A percentile compares a stretch with the other conserved stretches of the same genome.
These are phyloP conservation scores for Neoniphon sammara DNA, from an alignment of 2,797 vertebrate genomes.

Conservation along the genomic window DNA sequence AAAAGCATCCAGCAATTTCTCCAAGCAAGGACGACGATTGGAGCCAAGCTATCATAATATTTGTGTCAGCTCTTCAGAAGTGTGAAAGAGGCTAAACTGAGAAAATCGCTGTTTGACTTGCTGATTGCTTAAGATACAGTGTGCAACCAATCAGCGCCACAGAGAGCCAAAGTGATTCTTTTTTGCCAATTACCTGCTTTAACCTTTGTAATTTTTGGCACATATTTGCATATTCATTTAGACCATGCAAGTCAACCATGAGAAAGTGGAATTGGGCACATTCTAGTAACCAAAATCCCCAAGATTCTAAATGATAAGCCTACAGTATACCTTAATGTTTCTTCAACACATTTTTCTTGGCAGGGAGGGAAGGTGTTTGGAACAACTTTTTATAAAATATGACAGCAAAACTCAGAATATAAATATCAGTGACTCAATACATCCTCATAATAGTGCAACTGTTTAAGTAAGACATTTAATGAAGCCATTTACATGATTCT, in stretches of 20 bases:
- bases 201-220: too few relatives aligned
- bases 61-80: not conserved
- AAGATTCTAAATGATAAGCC: not conserved
- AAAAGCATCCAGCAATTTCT: too few relatives aligned
- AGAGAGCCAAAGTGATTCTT: not conserved
- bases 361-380: not conserved
- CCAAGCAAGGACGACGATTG: too few relatives aligned
- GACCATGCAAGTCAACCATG: not conserved
- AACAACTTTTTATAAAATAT: not conserved
- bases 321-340: not conserved
- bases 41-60: too few relatives aligned
- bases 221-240: too few relatives aligned
- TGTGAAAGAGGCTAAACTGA: not conserved
- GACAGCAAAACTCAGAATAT: not conserved
- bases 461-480: conserved; percentile 7
- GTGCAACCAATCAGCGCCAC: not conserved
- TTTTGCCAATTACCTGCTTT: too few relatives aligned
- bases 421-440: not conserved
- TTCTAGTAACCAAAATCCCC: not conserved
- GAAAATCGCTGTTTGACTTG: too few relatives aligned
- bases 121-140: not conserved
- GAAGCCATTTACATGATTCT: conserved; percentile 11
- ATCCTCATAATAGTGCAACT: not conserved
- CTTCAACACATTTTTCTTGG: not conserved
- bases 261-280: conserved; percentile 3